Evolutionary conservation across 2,113 vertebrate species (phyloP), one percentile per base, ranked within the genome.

Genomic region (Pelecanoides urinatrix): DNA sequence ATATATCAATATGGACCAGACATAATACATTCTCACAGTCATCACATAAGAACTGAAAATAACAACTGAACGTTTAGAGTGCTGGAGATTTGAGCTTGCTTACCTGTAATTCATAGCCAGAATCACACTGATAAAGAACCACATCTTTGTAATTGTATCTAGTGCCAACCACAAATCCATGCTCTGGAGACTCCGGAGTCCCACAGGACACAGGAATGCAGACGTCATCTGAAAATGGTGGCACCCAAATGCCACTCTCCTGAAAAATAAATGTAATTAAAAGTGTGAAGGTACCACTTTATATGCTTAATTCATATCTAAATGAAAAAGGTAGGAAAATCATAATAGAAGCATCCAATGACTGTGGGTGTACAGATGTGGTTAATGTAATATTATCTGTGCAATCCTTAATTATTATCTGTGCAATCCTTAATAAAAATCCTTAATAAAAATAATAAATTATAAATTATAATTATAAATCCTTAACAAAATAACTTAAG

Each of bases 101-200:
- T 98, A 99, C 99, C 98, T 99, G 98, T 95, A 99, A 95, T 84
- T 98, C 97, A 97, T 99, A 99, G 73, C 99, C 99, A 90, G 98
- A 95, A 73, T 99, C 97, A 96, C 99, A 99, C 23, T 98, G 98
- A 95, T 99, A 99, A 80, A 96, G 91, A 84, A 99, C 68, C 11
- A 92, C 94, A 61, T 98, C 99, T 88, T 97, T 98, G 62, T 99
- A 99, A 94, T 63, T 98, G 94, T 98, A 98, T 90, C 92, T 94
- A 78, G 97, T 98, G 45, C 99, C 99, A 93, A 99, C 90, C 12
- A 98, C 92, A 80, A 98, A 95, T 44, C 99, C 99, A 66, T 99
- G 95, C 14, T 97, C 95, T 90, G 98, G 98, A 94, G 96, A 94
- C 40, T 97, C 96, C 21, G 99, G 99, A 62, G 97, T 96, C 86